phyloP scores from a whole-genome alignment of 2,113 vertebrate genomes.

The Lampris megalopsis region DNA sequence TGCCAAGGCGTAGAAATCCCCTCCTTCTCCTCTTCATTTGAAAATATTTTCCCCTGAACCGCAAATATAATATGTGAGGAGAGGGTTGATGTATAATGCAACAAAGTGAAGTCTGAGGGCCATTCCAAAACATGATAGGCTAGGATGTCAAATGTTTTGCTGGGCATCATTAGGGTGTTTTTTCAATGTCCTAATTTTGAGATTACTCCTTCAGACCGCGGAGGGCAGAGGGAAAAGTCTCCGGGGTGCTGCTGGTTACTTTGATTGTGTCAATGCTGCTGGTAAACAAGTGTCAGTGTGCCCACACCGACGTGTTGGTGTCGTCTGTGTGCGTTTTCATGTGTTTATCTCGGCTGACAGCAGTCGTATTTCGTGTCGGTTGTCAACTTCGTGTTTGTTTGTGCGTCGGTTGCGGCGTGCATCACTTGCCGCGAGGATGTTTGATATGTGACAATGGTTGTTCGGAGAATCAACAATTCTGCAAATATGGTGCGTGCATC shows the following conservation, averaged over 20 bases:
- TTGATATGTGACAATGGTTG: too few relatives aligned
- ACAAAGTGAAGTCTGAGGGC: constrained; percentile 74
- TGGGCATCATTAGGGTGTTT: constrained; percentile 66
- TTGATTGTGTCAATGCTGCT: constrained; percentile 36
- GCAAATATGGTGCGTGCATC: too few relatives aligned
- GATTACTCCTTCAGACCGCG: constrained; percentile 54
- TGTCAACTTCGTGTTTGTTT: background rate
- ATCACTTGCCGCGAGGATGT: too few relatives aligned
- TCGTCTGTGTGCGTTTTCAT: background rate
- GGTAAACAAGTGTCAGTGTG: constrained; percentile 37
- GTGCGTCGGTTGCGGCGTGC: too few relatives aligned
- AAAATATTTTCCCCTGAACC: constrained; percentile 76
- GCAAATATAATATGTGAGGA: constrained; percentile 69
- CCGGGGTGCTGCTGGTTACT: constrained; percentile 44
- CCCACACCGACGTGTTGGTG: constrained; percentile 1
- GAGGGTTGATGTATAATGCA: constrained; percentile 77
- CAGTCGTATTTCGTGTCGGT: background rate
- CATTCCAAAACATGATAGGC: constrained; percentile 61
- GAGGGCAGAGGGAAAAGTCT: constrained; percentile 22
- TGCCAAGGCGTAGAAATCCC: constrained; percentile 64
- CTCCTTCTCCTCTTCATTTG: constrained; percentile 61
- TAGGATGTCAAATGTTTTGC: constrained; percentile 67
- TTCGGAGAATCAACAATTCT: too few relatives aligned
- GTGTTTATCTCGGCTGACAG: background rate
- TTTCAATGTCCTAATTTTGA: constrained; percentile 61